A percentile compares a stretch with the other conserved stretches of the same genome.
These are phyloP conservation scores for Euleptes europaea DNA, from an alignment of 2,113 vertebrate species.

Conservation along the genomic window DNA sequence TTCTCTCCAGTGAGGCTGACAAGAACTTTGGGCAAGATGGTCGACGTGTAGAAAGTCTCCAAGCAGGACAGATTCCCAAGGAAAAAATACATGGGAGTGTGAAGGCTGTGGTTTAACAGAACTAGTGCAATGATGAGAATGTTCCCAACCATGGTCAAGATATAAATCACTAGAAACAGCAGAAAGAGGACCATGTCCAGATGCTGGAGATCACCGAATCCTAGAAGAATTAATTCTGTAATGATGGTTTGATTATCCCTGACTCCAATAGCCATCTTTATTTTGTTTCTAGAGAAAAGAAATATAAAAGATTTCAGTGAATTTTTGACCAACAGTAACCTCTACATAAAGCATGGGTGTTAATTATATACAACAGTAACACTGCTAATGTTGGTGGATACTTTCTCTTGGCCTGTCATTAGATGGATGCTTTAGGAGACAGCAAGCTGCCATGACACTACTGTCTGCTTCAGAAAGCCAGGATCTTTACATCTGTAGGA, in stretches of 20 bases:
- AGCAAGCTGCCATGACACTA: no score
- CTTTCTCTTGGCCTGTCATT: background rate
- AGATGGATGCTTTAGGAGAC: no score
- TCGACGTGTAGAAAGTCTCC: slow-evolving; percentile 63
- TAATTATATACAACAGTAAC: background rate
- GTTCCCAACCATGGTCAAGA: slow-evolving; percentile 58
- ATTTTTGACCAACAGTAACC: background rate
- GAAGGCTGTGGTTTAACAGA: slow-evolving; percentile 44
- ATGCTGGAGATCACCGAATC: slow-evolving; percentile 45
- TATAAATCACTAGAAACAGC: slow-evolving; percentile 49
- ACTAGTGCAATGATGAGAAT: slow-evolving; percentile 51
- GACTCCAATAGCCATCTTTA: background rate
- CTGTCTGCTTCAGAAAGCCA: no score
- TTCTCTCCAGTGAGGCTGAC: slow-evolving; percentile 46
- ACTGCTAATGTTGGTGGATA: no score
- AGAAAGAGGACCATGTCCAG: slow-evolving; percentile 49
- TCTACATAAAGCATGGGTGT: no score
- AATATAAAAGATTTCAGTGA: background rate
- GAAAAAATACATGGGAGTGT: slow-evolving; percentile 66
- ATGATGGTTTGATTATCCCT: background rate
- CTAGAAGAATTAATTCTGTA: slow-evolving; percentile 62
- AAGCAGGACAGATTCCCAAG: slow-evolving; percentile 63
- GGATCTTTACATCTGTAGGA: no score
- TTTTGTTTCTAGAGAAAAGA: background rate
- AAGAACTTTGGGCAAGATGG: slow-evolving; percentile 59